Evolutionary conservation across 2,888 invertebrate species (phyloP).

Genomic region (Gastrophysa polygoni): DNA sequence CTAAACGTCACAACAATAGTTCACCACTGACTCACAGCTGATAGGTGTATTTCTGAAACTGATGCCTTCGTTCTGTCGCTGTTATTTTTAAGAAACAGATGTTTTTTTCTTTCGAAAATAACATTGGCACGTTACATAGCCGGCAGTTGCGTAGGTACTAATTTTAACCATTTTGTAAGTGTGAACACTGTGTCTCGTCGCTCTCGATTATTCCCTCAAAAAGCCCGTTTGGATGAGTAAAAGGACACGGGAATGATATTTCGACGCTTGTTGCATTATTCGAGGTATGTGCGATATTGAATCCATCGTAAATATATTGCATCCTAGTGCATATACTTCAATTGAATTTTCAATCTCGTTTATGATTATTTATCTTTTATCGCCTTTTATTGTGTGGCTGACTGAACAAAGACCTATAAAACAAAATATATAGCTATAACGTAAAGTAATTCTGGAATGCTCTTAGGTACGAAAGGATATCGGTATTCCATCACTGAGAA

Average conservation of each 20-base stretch:
- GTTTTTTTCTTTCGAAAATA: slow-evolving; percentile 44
- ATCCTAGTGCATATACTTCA: not conserved
- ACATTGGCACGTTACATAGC: slow-evolving; percentile 34
- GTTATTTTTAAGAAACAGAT: slow-evolving; percentile 54
- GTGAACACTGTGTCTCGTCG: not conserved
- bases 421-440: not conserved
- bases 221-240: too few relatives aligned
- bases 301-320: too few relatives aligned
- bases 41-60: slow-evolving; percentile 50
- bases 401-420: not conserved
- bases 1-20: slow-evolving; percentile 25
- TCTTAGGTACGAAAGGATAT: not conserved
- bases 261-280: too few relatives aligned
- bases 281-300: too few relatives aligned
- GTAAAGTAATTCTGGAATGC: not conserved
- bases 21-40: slow-evolving; percentile 51
- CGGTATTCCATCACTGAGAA: not conserved
- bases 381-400: not conserved
- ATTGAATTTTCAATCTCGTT: not conserved
- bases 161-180: slow-evolving; percentile 31
- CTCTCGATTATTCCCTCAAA: not conserved
- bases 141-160: slow-evolving; percentile 31
- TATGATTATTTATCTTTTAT: not conserved
- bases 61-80: slow-evolving; percentile 47
- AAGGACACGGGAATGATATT: too few relatives aligned